Percentiles rank a stretch among this genome's conserved stretches.
phyloP scores from a whole-genome alignment of 2,113 vertebrate genomes.

The Beaufortia kweichowensis region DNA sequence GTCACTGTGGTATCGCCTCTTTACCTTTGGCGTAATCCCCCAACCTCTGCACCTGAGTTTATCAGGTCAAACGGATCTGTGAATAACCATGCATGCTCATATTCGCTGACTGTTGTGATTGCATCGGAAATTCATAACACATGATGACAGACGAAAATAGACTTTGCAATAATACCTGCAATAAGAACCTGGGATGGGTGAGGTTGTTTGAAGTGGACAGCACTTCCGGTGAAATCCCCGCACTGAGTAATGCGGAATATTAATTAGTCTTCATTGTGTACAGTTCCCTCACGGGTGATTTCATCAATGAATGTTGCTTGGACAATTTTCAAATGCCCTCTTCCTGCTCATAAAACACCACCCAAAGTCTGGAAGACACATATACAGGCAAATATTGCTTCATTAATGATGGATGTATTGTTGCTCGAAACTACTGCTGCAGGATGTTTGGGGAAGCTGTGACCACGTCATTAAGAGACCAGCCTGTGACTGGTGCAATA shows the following conservation, averaged over 20 bases:
- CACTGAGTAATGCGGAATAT: neutral
- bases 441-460: constrained; percentile 5
- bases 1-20: constrained; percentile 45
- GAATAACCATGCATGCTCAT: neutral
- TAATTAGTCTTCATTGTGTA: constrained; percentile 19
- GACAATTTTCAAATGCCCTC: neutral
- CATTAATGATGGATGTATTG: neutral
- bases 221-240: constrained; percentile 8
- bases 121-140: constrained; percentile 28
- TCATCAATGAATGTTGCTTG: neutral
- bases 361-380: neutral
- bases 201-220: neutral
- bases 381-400: neutral
- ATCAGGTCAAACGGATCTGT: constrained; percentile 30
- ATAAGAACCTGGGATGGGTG: neutral
- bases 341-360: neutral
- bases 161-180: constrained; percentile 7
- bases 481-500: neutral
- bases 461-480: neutral
- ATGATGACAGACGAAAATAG: neutral
- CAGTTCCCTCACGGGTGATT: neutral
- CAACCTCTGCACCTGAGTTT: constrained; percentile 41
- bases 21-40: constrained; percentile 32
- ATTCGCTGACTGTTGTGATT: constrained; percentile 37
- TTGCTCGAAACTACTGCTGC: neutral